Evolutionary conservation across 2,113 vertebrate species (phyloP).

Genomic region (Sceloporus undulatus): DNA sequence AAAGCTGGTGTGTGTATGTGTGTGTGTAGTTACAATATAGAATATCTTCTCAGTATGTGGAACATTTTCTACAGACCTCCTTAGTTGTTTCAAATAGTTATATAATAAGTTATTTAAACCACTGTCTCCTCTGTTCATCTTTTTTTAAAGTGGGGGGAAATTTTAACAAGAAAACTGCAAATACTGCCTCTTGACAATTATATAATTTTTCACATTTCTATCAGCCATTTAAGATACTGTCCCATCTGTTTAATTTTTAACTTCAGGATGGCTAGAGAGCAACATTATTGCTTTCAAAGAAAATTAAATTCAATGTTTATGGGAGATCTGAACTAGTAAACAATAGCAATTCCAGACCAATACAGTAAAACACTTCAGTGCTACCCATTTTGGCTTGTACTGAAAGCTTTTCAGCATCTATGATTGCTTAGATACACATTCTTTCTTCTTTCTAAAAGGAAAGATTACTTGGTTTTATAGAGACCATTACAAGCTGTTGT

Average conservation of each 20-base stretch:
- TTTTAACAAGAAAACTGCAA: conserved; percentile 19
- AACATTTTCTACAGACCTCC: accelerated
- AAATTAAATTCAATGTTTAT: conserved; percentile 39
- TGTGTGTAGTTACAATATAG: not conserved
- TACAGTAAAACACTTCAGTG: not conserved
- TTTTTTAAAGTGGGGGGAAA: conserved; percentile 3
- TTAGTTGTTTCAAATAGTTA: not conserved
- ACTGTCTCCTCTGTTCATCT: conserved; percentile 8
- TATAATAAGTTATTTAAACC: conserved; percentile 17
- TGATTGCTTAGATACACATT: not conserved
- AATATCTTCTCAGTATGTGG: conserved; percentile 20
- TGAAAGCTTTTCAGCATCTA: not conserved
- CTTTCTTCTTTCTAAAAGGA: not conserved
- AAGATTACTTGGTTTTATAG: not conserved
- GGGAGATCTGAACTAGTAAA: conserved; percentile 4
- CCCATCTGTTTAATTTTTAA: conserved; percentile 31
- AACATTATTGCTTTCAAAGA: conserved; percentile 16
- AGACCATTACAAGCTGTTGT: no score
- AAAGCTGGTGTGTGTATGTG: not conserved
- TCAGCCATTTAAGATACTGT: conserved; percentile 2
- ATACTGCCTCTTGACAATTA: conserved; percentile 17
- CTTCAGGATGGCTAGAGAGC: not conserved
- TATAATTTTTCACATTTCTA: conserved; percentile 14
- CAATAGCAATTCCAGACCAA: not conserved
- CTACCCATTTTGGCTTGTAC: not conserved